Evolutionary conservation across 1,140 invertebrate genomes (phyloP).

Genomic region (Drosophila truncata): DNA sequence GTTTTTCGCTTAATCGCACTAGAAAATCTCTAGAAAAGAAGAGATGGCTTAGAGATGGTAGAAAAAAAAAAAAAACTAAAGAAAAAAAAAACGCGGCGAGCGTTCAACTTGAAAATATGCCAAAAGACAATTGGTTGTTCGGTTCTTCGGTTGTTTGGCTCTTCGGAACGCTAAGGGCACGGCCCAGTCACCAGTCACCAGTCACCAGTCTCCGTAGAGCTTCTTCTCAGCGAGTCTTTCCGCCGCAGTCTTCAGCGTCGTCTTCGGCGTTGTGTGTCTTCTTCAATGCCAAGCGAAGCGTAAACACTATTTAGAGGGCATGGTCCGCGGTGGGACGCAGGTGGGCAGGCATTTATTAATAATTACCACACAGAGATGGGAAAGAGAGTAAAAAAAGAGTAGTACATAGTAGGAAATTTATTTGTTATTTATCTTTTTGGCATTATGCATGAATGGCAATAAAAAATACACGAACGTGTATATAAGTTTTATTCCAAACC

Average conservation of each 20-base stretch:
- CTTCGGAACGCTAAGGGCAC: conserved; percentile 66
- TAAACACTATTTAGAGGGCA: conserved; percentile 74
- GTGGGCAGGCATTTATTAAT: conserved; percentile 77
- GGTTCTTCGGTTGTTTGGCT: conserved; percentile 45
- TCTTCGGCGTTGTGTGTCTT: conserved; percentile 60
- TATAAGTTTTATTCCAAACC: conserved; percentile 43
- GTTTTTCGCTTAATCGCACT: conserved; percentile 80
- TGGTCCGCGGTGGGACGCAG: conserved; percentile 18
- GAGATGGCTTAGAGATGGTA: conserved; percentile 17
- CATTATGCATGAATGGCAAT: conserved; percentile 83
- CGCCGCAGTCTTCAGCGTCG: neutral
- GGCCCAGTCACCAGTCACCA: conserved; percentile 48
- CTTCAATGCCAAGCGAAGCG: conserved; percentile 79
- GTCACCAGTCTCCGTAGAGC: conserved; percentile 24
- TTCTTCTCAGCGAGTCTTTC: conserved; percentile 6
- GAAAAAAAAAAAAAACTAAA: conserved; percentile 13
- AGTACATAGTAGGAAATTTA: conserved; percentile 66
- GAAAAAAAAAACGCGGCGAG: conserved; percentile 57
- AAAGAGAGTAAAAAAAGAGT: conserved; percentile 21
- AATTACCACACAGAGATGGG: conserved; percentile 67
- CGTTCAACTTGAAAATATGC: conserved; percentile 83
- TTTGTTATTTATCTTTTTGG: conserved; percentile 83
- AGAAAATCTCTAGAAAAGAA: conserved; percentile 76
- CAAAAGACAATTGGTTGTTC: conserved; percentile 80
- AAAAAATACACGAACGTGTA: conserved; percentile 54